These are phyloP conservation scores for Aethina tumida DNA, from an alignment of 1,140 invertebrate species.

Conservation along the genomic window DNA sequence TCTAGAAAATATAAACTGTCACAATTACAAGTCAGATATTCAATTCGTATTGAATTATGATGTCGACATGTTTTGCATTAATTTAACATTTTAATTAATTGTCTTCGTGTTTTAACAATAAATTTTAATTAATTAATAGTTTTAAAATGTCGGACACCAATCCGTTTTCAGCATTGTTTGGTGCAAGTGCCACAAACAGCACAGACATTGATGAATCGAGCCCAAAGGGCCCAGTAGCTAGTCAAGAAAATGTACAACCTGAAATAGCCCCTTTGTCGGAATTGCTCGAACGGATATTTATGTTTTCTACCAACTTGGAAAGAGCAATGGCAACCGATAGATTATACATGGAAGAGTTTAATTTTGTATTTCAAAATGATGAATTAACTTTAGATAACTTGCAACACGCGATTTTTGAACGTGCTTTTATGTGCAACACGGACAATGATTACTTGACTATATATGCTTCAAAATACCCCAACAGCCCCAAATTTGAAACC, in stretches of 20 bases:
- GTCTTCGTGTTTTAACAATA: background rate
- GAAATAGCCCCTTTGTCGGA: conserved; percentile 30
- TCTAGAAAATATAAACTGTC: no score
- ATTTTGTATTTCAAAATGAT: conserved; percentile 38
- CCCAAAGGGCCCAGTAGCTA: background rate
- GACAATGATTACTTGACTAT: conserved; percentile 14
- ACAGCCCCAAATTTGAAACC: no score
- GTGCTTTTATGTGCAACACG: conserved; percentile 54
- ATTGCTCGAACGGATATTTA: conserved; percentile 54
- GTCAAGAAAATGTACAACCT: conserved; percentile 8
- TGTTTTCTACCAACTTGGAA: conserved; percentile 51
- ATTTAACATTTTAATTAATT: no score
- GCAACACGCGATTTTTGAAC: conserved; percentile 70
- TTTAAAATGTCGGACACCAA: conserved; percentile 24
- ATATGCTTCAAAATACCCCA: conserved; percentile 15
- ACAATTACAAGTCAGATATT: no score
- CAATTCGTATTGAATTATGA: no score
- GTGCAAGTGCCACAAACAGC: no score
- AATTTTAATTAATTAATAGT: background rate
- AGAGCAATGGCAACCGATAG: conserved; percentile 36
- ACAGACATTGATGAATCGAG: no score
- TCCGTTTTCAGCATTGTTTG: conserved; percentile 32
- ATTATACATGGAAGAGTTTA: conserved; percentile 48
- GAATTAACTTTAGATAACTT: conserved; percentile 52
- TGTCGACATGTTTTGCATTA: no score